Percentiles rank a stretch among this genome's conserved stretches.
Conservation (phyloP, 92 coral and sea anemone species). For the Actinostola sp. region DNA sequence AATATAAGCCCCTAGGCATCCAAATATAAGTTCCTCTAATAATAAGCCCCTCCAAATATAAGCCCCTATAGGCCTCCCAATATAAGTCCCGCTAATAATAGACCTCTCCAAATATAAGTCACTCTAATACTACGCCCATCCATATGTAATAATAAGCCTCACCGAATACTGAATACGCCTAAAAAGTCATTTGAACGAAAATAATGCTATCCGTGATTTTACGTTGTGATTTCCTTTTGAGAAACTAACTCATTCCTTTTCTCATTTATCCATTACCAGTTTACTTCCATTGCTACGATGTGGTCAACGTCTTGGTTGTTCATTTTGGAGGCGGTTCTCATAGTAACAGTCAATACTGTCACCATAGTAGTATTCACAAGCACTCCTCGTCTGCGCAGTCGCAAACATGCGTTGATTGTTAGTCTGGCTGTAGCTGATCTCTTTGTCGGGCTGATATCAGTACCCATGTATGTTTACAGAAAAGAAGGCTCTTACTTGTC, state of each 20-base stretch:
- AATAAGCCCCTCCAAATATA: too few species aligned
- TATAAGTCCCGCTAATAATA: too few species aligned
- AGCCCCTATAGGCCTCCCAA: too few species aligned
- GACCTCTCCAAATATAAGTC: too few species aligned
- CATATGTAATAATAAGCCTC: too few species aligned
- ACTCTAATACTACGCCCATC: too few species aligned
- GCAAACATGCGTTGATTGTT: slow-evolving; percentile 22
- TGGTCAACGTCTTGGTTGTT: slow-evolving; percentile 7
- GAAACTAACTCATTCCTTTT: slow-evolving; percentile 62
- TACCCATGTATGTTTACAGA: slow-evolving; percentile 11
- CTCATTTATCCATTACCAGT: slow-evolving; percentile 62
- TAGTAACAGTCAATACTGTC: slow-evolving; percentile 10
- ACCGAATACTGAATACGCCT: background rate
- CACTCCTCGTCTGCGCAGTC: slow-evolving; percentile 21
- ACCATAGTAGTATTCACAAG: slow-evolving; percentile 13
- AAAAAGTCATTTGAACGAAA: background rate
- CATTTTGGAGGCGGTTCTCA: slow-evolving; percentile 9
- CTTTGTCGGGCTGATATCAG: slow-evolving; percentile 29
- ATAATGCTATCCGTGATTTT: too few species aligned
- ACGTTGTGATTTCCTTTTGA: too few species aligned
- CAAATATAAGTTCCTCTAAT: too few species aligned
- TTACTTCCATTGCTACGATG: slow-evolving; percentile 15
- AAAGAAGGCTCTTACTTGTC: background rate
- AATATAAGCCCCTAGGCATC: too few species aligned
- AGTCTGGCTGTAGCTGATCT: slow-evolving; percentile 57